phyloP scores from a whole-genome alignment of 2,888 invertebrate species.

The Penaeus monodon region DNA sequence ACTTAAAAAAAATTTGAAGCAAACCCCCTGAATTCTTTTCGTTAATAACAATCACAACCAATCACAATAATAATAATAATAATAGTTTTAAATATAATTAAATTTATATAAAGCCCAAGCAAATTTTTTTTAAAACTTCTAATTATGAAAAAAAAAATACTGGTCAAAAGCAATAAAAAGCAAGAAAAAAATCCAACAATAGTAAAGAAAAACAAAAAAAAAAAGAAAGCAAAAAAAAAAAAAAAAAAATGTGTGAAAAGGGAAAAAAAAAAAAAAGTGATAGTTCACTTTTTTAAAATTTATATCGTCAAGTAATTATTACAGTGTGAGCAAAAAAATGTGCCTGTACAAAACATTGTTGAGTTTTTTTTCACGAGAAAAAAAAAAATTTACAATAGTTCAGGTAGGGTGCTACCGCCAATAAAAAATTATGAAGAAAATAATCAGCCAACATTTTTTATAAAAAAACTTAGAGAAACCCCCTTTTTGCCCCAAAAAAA shows the following conservation, averaged over 20 bases:
- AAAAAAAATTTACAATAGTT: slow-evolving; percentile 46
- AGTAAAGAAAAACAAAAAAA: too few relatives aligned
- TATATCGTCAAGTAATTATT: slow-evolving; percentile 62
- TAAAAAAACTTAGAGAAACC: slow-evolving; percentile 58
- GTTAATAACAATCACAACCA: too few relatives aligned
- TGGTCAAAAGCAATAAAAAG: too few relatives aligned
- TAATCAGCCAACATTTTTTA: slow-evolving; percentile 39
- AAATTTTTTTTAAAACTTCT: too few relatives aligned
- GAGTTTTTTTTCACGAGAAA: slow-evolving; percentile 41
- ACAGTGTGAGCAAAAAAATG: slow-evolving; percentile 63
- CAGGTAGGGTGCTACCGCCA: slow-evolving; percentile 55
- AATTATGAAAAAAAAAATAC: too few relatives aligned
- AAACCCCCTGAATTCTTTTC: too few relatives aligned
- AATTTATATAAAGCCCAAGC: too few relatives aligned
- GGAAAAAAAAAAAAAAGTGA: slow-evolving; percentile 26
- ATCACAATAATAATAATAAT: too few relatives aligned
- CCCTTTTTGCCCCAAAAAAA: slow-evolving; percentile 52
- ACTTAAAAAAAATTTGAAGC: too few relatives aligned
- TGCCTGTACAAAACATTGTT: slow-evolving; percentile 60
- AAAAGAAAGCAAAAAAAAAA: background rate
- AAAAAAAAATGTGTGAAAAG: background rate
- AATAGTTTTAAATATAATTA: too few relatives aligned
- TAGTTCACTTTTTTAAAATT: slow-evolving; percentile 63
- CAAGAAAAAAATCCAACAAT: too few relatives aligned
- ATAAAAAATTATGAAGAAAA: slow-evolving; percentile 52